Evolutionary conservation across 2,888 invertebrate species (phyloP).

Genomic region (Mesochorus sp.): DNA sequence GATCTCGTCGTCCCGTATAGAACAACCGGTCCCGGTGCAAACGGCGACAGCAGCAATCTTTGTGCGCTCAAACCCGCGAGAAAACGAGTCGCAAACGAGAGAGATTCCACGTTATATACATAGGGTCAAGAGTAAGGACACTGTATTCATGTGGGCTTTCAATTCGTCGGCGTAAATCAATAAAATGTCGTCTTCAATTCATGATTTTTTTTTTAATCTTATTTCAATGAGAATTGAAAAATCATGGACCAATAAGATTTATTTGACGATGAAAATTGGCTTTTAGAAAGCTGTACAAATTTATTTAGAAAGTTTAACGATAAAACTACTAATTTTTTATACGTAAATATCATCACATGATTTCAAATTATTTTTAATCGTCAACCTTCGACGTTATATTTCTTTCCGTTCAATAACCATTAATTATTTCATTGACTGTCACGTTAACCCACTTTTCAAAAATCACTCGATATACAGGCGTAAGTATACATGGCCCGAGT

Average conservation of each 20-base stretch:
- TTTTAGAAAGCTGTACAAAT: too few relatives aligned
- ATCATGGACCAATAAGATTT: too few relatives aligned
- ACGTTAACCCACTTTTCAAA: constrained; percentile 58
- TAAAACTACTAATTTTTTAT: too few relatives aligned
- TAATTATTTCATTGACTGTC: constrained; percentile 47
- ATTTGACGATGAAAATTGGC: not conserved
- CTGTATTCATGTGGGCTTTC: too few relatives aligned
- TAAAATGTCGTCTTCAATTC: not conserved
- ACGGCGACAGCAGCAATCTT: constrained; percentile 39
- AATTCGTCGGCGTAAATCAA: too few relatives aligned
- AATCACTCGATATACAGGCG: constrained; percentile 16
- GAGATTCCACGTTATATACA: constrained; percentile 22
- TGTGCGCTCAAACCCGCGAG: constrained; percentile 19
- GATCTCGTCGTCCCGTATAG: constrained; percentile 43
- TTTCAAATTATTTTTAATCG: not conserved
- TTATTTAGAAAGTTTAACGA: too few relatives aligned
- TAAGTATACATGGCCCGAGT: too few relatives aligned
- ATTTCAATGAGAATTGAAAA: too few relatives aligned
- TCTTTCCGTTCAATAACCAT: constrained; percentile 10
- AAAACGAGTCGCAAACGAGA: constrained; percentile 41
- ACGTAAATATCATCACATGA: too few relatives aligned
- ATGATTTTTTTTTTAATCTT: constrained; percentile 11
- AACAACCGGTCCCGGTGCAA: constrained; percentile 61
- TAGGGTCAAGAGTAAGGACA: constrained; percentile 59
- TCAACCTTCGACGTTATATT: not conserved